These are phyloP conservation scores for Drosophila recens DNA, from an alignment of 2,888 invertebrate species.

Conservation along the genomic window DNA sequence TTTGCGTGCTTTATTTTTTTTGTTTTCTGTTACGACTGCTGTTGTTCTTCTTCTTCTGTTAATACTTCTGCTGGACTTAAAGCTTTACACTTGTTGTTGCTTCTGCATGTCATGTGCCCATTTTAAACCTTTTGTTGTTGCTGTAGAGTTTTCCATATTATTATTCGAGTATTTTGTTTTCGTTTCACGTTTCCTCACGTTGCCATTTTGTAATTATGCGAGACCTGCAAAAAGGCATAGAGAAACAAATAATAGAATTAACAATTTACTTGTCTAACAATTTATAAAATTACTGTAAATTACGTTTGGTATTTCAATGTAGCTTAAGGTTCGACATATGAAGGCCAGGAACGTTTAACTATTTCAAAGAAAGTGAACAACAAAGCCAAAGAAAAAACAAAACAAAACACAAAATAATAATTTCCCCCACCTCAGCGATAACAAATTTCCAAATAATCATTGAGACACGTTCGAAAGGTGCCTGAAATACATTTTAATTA, in stretches of 20 bases:
- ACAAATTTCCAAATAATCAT: constrained; percentile 23
- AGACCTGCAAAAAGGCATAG: constrained; percentile 48
- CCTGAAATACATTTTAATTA: constrained; percentile 40
- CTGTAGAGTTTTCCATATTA: constrained; percentile 22
- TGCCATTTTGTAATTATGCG: constrained; percentile 57
- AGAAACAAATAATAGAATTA: constrained; percentile 32
- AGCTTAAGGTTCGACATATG: constrained; percentile 28
- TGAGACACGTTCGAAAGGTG: constrained; percentile 25
- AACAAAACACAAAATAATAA: not conserved
- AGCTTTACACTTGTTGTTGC: constrained; percentile 25
- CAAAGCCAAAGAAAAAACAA: not conserved
- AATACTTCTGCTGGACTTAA: constrained; percentile 35
- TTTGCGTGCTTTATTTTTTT: constrained; percentile 26
- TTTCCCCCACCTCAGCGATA: constrained; percentile 5
- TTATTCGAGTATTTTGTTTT: constrained; percentile 34
- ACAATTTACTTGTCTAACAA: constrained; percentile 26
- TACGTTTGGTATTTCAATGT: constrained; percentile 7
- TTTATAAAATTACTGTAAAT: constrained; percentile 26
- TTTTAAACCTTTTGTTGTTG: constrained; percentile 46
- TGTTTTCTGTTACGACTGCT: constrained; percentile 20
- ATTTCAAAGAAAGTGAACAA: constrained; percentile 41
- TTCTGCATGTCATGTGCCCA: constrained; percentile 51
- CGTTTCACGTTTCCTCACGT: constrained; percentile 44
- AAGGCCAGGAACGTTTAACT: constrained; percentile 31
- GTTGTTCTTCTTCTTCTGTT: constrained; percentile 22